Evolutionary conservation across 2,888 invertebrate genomes (phyloP).

Genomic region (Sinopyrophorus schimmeli): DNA sequence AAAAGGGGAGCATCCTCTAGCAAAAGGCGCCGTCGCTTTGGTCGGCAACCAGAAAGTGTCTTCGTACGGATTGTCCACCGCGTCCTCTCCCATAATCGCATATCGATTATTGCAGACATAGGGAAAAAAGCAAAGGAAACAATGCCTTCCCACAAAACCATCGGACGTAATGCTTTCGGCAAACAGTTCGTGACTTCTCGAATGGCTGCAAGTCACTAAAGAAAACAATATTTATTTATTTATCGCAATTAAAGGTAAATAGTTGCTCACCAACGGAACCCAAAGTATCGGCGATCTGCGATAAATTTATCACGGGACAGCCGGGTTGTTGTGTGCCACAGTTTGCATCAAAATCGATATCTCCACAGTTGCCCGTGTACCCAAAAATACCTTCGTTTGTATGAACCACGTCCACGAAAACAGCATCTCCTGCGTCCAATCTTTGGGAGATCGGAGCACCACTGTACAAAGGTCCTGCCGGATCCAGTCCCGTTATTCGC

Average conservation of each 20-base stretch:
- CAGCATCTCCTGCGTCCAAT: no score
- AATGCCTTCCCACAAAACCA: background rate
- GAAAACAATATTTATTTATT: no score
- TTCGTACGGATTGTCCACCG: background rate
- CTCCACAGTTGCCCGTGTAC: slow-evolving; percentile 54
- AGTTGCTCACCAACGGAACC: no score
- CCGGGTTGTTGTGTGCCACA: slow-evolving; percentile 61
- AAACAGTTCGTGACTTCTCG: slow-evolving; percentile 5
- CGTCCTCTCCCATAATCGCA: slow-evolving; percentile 3
- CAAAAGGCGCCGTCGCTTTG: background rate
- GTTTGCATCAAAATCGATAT: slow-evolving; percentile 62
- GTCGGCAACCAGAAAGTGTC: slow-evolving; percentile 1
- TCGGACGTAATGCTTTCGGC: slow-evolving; percentile 8
- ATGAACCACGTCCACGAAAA: no score
- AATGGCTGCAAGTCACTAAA: slow-evolving; percentile 7
- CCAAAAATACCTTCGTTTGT: no score
- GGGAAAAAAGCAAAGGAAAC: no score
- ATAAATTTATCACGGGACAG: slow-evolving; percentile 47
- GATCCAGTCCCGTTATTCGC: slow-evolving; percentile 14
- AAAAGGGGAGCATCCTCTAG: background rate
- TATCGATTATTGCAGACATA: no score
- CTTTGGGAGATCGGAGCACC: slow-evolving; percentile 29
- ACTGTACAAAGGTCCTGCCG: background rate
- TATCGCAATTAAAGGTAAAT: no score
- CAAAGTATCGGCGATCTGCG: background rate